Evolutionary conservation across 2,888 invertebrate genomes (phyloP).

Genomic region (Apocheima hispidaria): DNA sequence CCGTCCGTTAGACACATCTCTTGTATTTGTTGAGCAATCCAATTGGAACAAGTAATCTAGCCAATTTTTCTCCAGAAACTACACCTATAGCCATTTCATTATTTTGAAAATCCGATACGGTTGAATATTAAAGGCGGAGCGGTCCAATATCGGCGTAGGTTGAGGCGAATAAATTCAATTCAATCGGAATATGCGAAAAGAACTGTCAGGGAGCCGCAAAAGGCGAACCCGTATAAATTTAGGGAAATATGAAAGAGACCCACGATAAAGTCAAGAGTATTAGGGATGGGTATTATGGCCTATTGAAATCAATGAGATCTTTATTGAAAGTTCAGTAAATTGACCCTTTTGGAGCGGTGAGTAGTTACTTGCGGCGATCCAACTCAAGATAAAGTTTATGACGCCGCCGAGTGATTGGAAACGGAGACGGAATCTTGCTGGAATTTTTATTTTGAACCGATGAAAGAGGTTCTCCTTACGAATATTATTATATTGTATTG

Average conservation of each 20-base stretch:
- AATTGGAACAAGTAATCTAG: slow-evolving; percentile 23
- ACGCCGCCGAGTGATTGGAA: slow-evolving; percentile 18
- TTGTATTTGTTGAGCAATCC: slow-evolving; percentile 13
- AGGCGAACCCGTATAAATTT: slow-evolving; percentile 74
- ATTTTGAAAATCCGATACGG: slow-evolving; percentile 44
- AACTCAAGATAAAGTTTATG: slow-evolving; percentile 46
- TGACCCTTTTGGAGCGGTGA: slow-evolving; percentile 54
- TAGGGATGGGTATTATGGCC: slow-evolving; percentile 71
- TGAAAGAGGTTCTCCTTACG: neutral
- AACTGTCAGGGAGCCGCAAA: slow-evolving; percentile 70
- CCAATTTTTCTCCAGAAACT: slow-evolving; percentile 35
- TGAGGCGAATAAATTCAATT: slow-evolving; percentile 67
- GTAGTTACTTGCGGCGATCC: slow-evolving; percentile 41
- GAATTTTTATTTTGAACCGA: neutral
- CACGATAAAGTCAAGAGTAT: slow-evolving; percentile 74
- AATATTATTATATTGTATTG: too few relatives aligned
- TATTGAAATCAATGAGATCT: slow-evolving; percentile 80
- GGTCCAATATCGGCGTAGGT: slow-evolving; percentile 56
- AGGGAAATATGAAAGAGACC: slow-evolving; percentile 69
- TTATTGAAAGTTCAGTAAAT: slow-evolving; percentile 76
- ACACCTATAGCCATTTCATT: slow-evolving; percentile 38
- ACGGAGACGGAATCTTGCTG: slow-evolving; percentile 5
- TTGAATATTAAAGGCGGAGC: slow-evolving; percentile 52
- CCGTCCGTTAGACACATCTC: slow-evolving; percentile 1
- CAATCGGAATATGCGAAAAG: slow-evolving; percentile 67